Base-by-base conservation (phyloP, 2,113 vertebrate species). In the Fregata magnificens region DNA sequence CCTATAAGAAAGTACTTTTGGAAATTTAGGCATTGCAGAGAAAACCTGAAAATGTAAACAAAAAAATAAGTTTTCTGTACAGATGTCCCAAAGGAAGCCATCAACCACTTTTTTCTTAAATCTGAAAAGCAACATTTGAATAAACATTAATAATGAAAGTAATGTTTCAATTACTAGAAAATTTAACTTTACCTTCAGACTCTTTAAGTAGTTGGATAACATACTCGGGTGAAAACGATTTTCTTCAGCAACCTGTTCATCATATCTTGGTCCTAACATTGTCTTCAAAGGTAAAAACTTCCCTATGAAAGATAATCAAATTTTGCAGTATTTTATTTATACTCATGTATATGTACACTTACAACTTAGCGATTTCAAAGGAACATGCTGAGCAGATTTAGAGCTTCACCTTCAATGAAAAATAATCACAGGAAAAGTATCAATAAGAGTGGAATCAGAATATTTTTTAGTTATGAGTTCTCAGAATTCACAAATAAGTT, bases 231-330 rank as follows among this genome's bases (percentile, higher is more conserved):
- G 98, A 97, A 99, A 99, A 34, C 99, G 97, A 98, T 99, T 99
- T 97, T 99, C 99, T 97, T 99, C 99, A 77, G 99, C 98, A 95
- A 99, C 99, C 88, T 99, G 99, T 82, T 99, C 99, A 94, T 99
- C 99, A 28, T 99, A 99, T 97, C 98, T 99, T 94, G 99, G 98
- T 95, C 99, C 99, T 96, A 99, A 96, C 99, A 99, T 99, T 21
- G 99, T 99, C 98, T 99, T 99, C 99, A 99, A 98, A 58, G 99
- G 99, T 98, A 99, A 98, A 98, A 99, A 99, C 97, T 99, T 99
- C 80, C 98, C 99, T 99, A 82, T n/a, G 53, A 84, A 94, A 93
- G 29, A 96, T 14, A 94, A 93, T 7, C 17, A 92, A 82, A 92
- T 72, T 72, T 92, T 86, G 31, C 32, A 56, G 34, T 36, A 63